Conservation (phyloP, 2,797 vertebrate genomes). For the Rhinophrynus dorsalis region DNA sequence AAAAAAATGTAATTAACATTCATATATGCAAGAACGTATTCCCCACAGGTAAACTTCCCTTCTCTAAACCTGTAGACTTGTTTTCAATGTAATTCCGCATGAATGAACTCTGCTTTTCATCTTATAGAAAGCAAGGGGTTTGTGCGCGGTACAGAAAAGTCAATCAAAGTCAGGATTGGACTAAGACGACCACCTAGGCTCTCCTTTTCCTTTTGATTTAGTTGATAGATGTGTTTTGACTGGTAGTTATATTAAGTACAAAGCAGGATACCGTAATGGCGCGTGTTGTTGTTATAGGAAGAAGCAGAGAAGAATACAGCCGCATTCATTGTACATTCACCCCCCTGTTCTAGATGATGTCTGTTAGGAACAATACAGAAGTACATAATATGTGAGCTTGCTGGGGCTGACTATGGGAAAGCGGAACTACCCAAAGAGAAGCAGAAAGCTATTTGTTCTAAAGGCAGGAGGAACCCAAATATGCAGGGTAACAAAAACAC, state of each 20-base stretch:
- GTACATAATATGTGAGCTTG: too few relatives aligned
- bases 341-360: too few relatives aligned
- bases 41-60: conserved; percentile 33
- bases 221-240: conserved; percentile 80
- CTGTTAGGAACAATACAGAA: too few relatives aligned
- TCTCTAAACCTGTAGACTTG: conserved; percentile 28
- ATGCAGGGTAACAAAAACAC: too few relatives aligned
- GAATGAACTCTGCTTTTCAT: conserved; percentile 54
- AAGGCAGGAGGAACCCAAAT: too few relatives aligned
- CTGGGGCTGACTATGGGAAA: too few relatives aligned
- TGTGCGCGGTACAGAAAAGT: conserved; percentile 58
- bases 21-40: conserved; percentile 19
- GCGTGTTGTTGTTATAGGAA: conserved; percentile 73
- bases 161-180: conserved; percentile 58
- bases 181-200: conserved; percentile 71
- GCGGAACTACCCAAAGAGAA: too few relatives aligned
- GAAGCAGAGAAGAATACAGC: conserved; percentile 66
- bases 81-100: conserved; percentile 49
- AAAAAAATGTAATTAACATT: conserved; percentile 31
- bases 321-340: conserved; percentile 61
- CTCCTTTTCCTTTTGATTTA: conserved; percentile 58
- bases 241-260: conserved; percentile 76
- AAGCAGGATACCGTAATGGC: conserved; percentile 71
- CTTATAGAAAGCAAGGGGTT: conserved; percentile 51
- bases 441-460: too few relatives aligned